These are phyloP conservation scores for Aporrectodea caliginosa DNA, from an alignment of 1,140 invertebrate genomes.

Conservation along the genomic window DNA sequence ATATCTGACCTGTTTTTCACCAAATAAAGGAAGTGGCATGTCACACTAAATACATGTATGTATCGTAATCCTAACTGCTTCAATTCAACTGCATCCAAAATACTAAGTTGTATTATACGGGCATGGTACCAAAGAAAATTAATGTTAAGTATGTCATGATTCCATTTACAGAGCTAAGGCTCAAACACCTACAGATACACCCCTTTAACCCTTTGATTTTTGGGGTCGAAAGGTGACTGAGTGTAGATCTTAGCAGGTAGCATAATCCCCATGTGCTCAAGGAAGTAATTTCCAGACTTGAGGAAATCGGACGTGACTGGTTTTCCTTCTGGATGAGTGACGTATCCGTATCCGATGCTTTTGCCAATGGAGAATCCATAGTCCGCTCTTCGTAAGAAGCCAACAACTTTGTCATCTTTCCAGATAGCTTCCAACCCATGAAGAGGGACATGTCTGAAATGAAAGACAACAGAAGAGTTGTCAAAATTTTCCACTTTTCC, in stretches of 20 bases:
- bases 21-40: too few species aligned
- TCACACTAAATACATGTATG: too few species aligned
- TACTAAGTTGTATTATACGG: too few species aligned
- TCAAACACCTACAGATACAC: slow-evolving; percentile 40
- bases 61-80: too few species aligned
- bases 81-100: too few species aligned
- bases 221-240: slow-evolving; percentile 75
- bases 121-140: too few species aligned
- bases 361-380: slow-evolving; percentile 70
- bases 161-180: too few species aligned
- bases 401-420: slow-evolving; percentile 70
- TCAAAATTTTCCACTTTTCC: too few species aligned
- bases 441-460: slow-evolving; percentile 63
- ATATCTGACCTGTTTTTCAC: too few species aligned
- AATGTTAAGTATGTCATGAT: too few species aligned
- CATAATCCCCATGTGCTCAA: slow-evolving; percentile 72
- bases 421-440: slow-evolving; percentile 80
- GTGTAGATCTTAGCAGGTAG: slow-evolving; percentile 68
- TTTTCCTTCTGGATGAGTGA: slow-evolving; percentile 57
- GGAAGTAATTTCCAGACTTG: slow-evolving; percentile 68
- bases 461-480: slow-evolving; percentile 11
- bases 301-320: slow-evolving; percentile 67
- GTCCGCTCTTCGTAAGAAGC: slow-evolving; percentile 74
- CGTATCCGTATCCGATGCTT: slow-evolving; percentile 67
- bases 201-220: slow-evolving; percentile 61